phyloP scores from a whole-genome alignment of 2,888 invertebrate genomes.

The Psylliodes chrysocephalus region DNA sequence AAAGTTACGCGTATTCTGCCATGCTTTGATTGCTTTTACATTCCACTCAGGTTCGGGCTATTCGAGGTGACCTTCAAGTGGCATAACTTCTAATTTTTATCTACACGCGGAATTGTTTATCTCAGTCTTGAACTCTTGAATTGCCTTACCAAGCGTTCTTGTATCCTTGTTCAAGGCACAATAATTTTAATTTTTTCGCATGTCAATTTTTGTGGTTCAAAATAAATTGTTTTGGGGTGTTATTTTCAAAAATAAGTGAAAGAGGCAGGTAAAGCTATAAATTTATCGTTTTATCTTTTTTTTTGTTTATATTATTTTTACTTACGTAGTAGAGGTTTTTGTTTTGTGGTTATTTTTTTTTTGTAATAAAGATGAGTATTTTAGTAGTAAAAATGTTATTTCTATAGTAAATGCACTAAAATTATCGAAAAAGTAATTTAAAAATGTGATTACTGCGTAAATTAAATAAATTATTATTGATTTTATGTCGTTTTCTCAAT shows the following conservation, averaged over 20 bases:
- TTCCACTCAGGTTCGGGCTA: no score
- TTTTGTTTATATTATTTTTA: neutral
- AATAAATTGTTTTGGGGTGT: constrained; percentile 34
- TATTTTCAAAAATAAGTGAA: constrained; percentile 49
- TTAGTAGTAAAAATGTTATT: no score
- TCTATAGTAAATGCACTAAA: no score
- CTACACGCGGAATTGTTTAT: constrained; percentile 15
- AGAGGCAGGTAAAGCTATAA: constrained; percentile 38
- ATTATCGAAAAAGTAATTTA: no score
- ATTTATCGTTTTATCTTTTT: constrained; percentile 14
- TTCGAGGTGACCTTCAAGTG: constrained; percentile 36
- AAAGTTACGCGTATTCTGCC: neutral
- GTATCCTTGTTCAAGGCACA: constrained; percentile 10
- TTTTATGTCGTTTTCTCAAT: no score
- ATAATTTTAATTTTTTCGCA: neutral
- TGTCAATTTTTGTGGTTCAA: neutral
- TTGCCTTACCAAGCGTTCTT: neutral
- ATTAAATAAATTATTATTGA: no score
- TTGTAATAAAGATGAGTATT: no score
- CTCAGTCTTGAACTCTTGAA: constrained; percentile 1
- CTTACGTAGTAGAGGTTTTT: neutral
- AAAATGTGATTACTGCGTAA: no score
- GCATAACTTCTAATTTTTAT: constrained; percentile 24
- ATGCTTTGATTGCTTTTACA: no score
- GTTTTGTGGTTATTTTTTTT: neutral